Base-by-base conservation (phyloP, 2,797 vertebrate genomes). In the Nannoperca obscura region DNA sequence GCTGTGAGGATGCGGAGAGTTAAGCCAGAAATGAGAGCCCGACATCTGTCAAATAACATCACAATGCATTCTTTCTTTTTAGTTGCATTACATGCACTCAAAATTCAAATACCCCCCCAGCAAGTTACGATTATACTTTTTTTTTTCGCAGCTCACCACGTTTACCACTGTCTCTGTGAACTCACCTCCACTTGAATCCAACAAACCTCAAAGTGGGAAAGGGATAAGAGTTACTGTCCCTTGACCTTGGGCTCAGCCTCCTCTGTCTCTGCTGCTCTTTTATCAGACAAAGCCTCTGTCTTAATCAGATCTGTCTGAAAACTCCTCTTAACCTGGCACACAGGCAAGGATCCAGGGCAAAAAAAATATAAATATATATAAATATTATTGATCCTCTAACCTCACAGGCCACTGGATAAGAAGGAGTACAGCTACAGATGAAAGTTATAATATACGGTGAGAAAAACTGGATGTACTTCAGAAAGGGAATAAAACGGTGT, bases 341-440 rank as follows among this genome's bases (percentile, higher is more conserved):
- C 1, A 17, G 59, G 62, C 71, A 54, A 32, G 46, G 77, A 68
- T 82, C 53, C 74, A 71, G 64, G 57, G 67, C 30, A 10, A 74
- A 68, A 52, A 52, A 75, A 70, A 27, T n/a, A n/a, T n/a, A n/a
- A n/a, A n/a, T n/a, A n/a, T n/a, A n/a, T n/a, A n/a, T n/a, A n/a
- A n/a, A n/a, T 1, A 12, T 17, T 80, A 88, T 91, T 82, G 87
- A 91, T 90, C 80, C 72, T 54, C 62, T 85, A 71, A 75, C 86
- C 59, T 81, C 44, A 71, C 83, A 82, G 59, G 73, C 42, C 79
- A 68, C 40, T 65, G 60, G 60, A 76, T 54, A 69, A 12, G 9
- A 76, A 61, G 50, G n/a, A 72, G 53, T 17, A 44, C 59, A 42
- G 17, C 71, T 67, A 46, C 71, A 53, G 62, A 58, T 65, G 10